Percentiles rank a stretch among this genome's conserved stretches.
phyloP scores from a whole-genome alignment of 1,140 invertebrate genomes.

The Notospermus geniculatus region DNA sequence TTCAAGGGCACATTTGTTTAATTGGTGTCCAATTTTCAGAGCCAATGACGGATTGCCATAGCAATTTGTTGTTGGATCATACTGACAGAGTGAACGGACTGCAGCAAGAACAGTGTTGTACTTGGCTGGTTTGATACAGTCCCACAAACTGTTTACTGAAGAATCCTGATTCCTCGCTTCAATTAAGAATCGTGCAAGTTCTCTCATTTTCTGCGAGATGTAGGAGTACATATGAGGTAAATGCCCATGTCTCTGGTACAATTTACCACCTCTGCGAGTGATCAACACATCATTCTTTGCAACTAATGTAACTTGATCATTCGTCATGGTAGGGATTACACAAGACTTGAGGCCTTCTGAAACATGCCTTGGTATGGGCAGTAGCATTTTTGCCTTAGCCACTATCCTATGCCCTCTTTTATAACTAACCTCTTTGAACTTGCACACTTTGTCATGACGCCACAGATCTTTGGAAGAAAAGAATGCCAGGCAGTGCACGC shows the following conservation, averaged over 20 bases:
- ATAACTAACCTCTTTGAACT: not conserved
- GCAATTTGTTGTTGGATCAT: not conserved
- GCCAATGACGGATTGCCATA: not conserved
- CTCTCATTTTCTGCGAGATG: constrained; percentile 1
- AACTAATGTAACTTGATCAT: not conserved
- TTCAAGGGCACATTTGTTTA: not conserved
- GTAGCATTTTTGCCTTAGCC: not conserved
- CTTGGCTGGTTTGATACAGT: not conserved
- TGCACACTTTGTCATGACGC: not conserved
- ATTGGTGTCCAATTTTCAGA: not conserved
- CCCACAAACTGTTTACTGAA: not conserved
- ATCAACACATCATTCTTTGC: not conserved
- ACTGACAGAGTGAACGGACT: not conserved
- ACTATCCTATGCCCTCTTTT: not conserved
- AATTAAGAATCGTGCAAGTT: not conserved
- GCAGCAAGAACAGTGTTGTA: not conserved
- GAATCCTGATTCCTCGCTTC: not conserved
- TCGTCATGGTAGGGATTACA: not conserved
- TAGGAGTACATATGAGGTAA: not conserved
- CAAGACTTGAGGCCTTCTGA: not conserved
- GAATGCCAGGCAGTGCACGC: not conserved
- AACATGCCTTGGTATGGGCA: not conserved
- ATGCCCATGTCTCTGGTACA: not conserved
- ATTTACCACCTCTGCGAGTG: not conserved
- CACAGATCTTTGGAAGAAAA: not conserved